phyloP scores from a whole-genome alignment of 2,888 invertebrate species.

The Tenthredo distinguenda region DNA sequence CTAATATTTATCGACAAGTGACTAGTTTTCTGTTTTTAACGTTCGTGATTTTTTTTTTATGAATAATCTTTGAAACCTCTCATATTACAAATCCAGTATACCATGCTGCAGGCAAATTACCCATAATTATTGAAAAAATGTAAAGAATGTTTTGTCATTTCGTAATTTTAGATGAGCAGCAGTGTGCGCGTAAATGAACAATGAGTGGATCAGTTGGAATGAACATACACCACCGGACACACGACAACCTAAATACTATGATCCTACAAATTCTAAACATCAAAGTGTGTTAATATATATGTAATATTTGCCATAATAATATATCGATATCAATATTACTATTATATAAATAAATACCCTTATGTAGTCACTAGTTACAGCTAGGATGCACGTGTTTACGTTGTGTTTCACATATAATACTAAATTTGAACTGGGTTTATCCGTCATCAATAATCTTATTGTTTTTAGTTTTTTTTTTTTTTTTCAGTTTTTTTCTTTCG shows the following conservation, averaged over 20 bases:
- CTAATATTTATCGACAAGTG: conserved; percentile 25
- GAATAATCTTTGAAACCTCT: neutral
- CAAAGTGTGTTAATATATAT: conserved; percentile 58
- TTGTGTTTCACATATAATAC: conserved; percentile 61
- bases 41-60: neutral
- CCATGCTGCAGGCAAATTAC: neutral
- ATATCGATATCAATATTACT: conserved; percentile 62
- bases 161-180: conserved; percentile 25
- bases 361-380: conserved; percentile 63
- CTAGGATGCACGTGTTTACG: conserved; percentile 62
- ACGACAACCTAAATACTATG: conserved; percentile 53
- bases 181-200: conserved; percentile 48
- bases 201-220: conserved; percentile 64
- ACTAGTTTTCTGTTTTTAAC: conserved; percentile 32
- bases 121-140: neutral
- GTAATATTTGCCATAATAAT: conserved; percentile 59
- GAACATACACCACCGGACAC: conserved; percentile 65
- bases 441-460: conserved; percentile 45
- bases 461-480: neutral
- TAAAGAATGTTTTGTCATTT: conserved; percentile 31
- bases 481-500: conserved; percentile 3
- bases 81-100: neutral
- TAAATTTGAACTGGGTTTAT: conserved; percentile 61
- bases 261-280: conserved; percentile 49
- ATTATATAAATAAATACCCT: conserved; percentile 66